Conservation (phyloP, 2,888 invertebrate genomes). For the Bellardia bayeri region DNA sequence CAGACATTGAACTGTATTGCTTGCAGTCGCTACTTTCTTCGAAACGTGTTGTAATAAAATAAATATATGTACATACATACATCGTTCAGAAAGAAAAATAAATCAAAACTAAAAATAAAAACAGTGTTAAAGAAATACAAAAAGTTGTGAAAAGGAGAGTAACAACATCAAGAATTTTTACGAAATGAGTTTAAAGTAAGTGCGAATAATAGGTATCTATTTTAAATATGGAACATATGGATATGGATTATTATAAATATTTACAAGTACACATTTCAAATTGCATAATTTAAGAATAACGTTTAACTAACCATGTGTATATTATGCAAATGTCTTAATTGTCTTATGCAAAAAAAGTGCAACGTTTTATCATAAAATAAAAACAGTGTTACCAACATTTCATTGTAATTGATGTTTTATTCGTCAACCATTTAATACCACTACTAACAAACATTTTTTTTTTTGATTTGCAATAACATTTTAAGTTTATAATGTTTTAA, state of each 20-base stretch:
- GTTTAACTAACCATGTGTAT: not conserved
- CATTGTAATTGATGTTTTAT: no score
- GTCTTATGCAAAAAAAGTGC: conserved; percentile 37
- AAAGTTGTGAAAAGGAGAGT: not conserved
- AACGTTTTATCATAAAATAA: conserved; percentile 33
- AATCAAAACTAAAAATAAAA: not conserved
- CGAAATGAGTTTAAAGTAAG: conserved; percentile 61
- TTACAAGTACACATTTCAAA: conserved; percentile 18
- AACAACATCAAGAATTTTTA: conserved; percentile 3
- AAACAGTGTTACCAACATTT: conserved; percentile 38
- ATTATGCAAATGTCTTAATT: conserved; percentile 45
- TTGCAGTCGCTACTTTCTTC: conserved; percentile 18
- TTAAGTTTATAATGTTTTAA: no score
- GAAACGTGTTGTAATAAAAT: conserved; percentile 43
- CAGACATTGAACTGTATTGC: conserved; percentile 57
- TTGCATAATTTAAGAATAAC: conserved; percentile 77
- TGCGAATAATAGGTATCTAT: not conserved
- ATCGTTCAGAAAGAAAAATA: conserved; percentile 13
- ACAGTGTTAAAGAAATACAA: not conserved
- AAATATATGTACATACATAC: not conserved
- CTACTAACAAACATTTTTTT: no score
- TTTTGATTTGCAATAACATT: no score
- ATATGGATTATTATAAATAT: not conserved
- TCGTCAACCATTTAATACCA: not conserved
- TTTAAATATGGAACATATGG: not conserved